Base-by-base conservation (phyloP, 2,888 invertebrate species). In the Eupithecia abbreviata region DNA sequence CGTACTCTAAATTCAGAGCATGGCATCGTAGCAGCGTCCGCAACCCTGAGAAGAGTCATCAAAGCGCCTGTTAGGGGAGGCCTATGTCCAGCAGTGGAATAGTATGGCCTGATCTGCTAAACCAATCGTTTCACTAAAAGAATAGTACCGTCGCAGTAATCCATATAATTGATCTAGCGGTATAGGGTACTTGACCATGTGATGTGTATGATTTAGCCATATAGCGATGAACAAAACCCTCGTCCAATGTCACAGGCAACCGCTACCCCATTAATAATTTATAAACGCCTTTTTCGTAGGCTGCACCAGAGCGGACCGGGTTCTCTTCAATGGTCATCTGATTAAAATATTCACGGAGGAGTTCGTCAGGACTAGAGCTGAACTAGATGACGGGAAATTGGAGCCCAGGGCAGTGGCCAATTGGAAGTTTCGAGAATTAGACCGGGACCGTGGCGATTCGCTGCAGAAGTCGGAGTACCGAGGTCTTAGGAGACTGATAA, bases 351-450 rank as follows among this genome's bases (percentile, higher is more conserved):
- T 99, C 89, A 97, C 97, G 83, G 97, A 97, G 47, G 98, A 99
- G 91, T 98, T 96, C 83, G 91, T 94, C 71, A 92, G 96, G 66
- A 95, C 93, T 69, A 87, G 92, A 6, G 85, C 90, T 1, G 90
- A 88, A 15, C 71, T 82, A 3, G 83, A 85, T 7, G 83, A 87
- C n/a, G 83, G 87, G n/a, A 78, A 90, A 4, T 83, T 87, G 68
- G 91, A 93, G 71, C 96, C 96, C 45, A 90, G 93, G 30, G 86
- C 90, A 15, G 97, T 98, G 0, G 95, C 98, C 15, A 97, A 97
- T 81, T 99, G 99, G 99, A 99, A 99, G 92, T 99, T 99, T 90
- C 93, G 96, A 43, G 96, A 97, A 80, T 95, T 99, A 85, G 99
- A 99, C 91, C 94, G 95, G 79, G 97, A 99, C 91, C 95, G 95